Conservation (phyloP, 2,888 invertebrate species). For the Tricholauxania praeusta region DNA sequence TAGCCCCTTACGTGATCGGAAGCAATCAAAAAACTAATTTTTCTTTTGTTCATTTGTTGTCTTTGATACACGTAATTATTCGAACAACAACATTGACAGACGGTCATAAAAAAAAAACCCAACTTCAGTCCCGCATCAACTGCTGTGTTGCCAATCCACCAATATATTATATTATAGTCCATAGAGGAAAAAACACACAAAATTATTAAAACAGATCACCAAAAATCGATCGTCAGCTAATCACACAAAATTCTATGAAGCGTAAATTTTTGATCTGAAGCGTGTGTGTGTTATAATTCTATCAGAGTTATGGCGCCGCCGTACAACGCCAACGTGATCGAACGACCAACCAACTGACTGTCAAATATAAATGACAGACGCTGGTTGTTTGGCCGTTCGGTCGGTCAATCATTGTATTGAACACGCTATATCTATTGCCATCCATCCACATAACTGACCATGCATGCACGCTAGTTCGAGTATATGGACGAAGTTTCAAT, state of each 20-base stretch:
- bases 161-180: neutral
- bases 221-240: slow-evolving; percentile 35
- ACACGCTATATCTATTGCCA: too few species aligned
- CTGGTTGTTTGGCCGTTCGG: too few species aligned
- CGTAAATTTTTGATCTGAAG: slow-evolving; percentile 32
- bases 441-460: too few species aligned
- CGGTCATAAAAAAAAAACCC: too few species aligned
- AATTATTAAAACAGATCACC: slow-evolving; percentile 22
- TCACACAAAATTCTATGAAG: slow-evolving; percentile 43
- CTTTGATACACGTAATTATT: slow-evolving; percentile 11
- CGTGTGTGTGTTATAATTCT: neutral
- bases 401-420: too few species aligned
- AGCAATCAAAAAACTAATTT: slow-evolving; percentile 44
- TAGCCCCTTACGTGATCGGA: slow-evolving; percentile 46
- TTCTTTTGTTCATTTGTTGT: slow-evolving; percentile 9
- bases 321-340: slow-evolving; percentile 3
- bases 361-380: too few species aligned
- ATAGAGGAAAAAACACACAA: neutral
- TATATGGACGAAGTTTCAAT: too few species aligned
- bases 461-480: too few species aligned
- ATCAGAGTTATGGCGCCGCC: slow-evolving; percentile 16
- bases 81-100: neutral
- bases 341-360: neutral
- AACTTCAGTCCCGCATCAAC: neutral
- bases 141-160: neutral